Evolutionary conservation across 2,797 vertebrate genomes (phyloP).

Genomic region (Loris lydekkerianus): DNA sequence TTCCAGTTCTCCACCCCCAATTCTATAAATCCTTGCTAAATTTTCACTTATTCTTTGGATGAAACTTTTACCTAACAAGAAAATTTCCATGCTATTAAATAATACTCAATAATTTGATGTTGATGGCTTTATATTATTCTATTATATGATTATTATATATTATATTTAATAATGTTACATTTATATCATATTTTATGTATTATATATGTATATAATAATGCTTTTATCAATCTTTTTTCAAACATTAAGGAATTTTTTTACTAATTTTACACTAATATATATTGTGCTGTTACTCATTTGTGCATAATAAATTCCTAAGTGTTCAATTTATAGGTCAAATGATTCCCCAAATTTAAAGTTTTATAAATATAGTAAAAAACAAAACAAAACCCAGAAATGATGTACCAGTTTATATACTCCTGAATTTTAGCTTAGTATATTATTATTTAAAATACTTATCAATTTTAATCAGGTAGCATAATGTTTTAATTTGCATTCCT

Average conservation of each 20-base stretch:
- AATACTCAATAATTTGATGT: slow-evolving; percentile 20
- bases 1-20: background rate
- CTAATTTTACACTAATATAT: slow-evolving; percentile 7
- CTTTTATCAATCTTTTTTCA: slow-evolving; percentile 5
- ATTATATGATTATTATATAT: background rate
- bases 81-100: background rate
- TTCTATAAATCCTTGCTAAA: slow-evolving; percentile 17
- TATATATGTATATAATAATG: background rate
- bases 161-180: too few species aligned
- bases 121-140: slow-evolving; percentile 10
- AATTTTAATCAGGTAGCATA: slow-evolving; percentile 9
- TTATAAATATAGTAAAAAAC: slow-evolving; percentile 45
- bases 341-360: background rate
- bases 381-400: slow-evolving; percentile 27
- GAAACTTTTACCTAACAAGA: background rate
- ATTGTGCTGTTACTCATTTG: background rate
- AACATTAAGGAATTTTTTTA: background rate
- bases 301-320: slow-evolving; percentile 17
- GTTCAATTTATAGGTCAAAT: background rate
- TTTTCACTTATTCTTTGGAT: slow-evolving; percentile 14
- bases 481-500: background rate
- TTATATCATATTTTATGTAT: too few species aligned
- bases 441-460: slow-evolving; percentile 29
- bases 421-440: slow-evolving; percentile 19
- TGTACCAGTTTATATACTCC: background rate